Conservation (phyloP, 2,113 vertebrate species). For the Mixornis gularis region DNA sequence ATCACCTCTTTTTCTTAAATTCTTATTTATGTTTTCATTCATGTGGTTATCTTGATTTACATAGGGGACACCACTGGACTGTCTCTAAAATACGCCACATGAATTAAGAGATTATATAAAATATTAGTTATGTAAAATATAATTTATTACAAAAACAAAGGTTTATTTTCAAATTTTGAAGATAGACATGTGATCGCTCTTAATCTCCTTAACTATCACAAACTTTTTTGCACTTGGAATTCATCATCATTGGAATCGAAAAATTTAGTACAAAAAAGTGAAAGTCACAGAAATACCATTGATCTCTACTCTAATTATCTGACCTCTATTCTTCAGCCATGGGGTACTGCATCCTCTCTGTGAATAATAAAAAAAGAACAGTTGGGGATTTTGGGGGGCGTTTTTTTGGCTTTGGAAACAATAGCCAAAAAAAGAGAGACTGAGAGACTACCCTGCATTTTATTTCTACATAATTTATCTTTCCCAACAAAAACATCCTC, state of each 20-base stretch:
- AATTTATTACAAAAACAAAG: background rate
- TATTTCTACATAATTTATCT: background rate
- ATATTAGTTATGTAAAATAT: background rate
- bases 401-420: background rate
- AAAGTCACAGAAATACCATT: background rate
- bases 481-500: background rate
- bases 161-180: background rate
- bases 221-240: background rate
- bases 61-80: background rate
- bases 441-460: background rate
- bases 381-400: background rate
- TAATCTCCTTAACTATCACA: background rate
- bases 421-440: background rate
- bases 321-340: background rate
- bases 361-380: background rate
- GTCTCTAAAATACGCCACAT: background rate
- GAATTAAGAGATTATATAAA: background rate
- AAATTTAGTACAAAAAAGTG: background rate
- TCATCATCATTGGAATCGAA: background rate
- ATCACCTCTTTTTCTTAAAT: background rate
- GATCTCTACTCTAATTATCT: background rate
- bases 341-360: background rate
- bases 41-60: background rate
- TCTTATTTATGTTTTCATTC: background rate
- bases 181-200: background rate